Evolutionary conservation across 2,888 invertebrate species (phyloP).

Genomic region (Diploptera punctata): DNA sequence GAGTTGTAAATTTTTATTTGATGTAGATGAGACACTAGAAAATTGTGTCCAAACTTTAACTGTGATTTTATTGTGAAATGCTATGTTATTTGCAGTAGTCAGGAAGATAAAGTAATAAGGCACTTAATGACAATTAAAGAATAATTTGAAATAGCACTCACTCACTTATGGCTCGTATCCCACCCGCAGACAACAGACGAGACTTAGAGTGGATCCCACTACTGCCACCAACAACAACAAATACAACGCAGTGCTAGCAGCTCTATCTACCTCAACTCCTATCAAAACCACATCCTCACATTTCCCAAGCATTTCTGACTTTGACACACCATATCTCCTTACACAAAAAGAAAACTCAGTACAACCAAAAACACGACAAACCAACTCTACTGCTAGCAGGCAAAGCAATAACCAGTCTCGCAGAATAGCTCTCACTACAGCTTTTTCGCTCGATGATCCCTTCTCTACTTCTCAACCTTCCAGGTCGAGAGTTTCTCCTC

Average conservation of each 20-base stretch:
- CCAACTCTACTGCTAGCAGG: background rate
- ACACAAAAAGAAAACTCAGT: background rate
- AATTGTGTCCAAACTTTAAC: too few species aligned
- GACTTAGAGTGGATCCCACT: slow-evolving; percentile 25
- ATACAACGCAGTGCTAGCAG: background rate
- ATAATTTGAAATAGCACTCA: too few species aligned
- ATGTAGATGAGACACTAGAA: too few species aligned
- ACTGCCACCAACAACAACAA: background rate
- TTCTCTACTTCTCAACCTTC: background rate
- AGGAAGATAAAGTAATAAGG: too few species aligned
- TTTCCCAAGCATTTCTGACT: background rate
- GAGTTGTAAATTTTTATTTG: too few species aligned
- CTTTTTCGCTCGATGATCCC: slow-evolving; percentile 24
- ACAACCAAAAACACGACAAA: background rate
- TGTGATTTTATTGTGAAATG: too few species aligned
- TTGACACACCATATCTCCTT: slow-evolving; percentile 10
- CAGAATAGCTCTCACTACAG: slow-evolving; percentile 26
- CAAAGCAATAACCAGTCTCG: slow-evolving; percentile 10
- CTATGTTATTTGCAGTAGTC: too few species aligned
- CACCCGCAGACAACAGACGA: slow-evolving; percentile 37
- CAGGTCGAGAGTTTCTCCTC: background rate
- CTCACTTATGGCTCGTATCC: slow-evolving; percentile 21
- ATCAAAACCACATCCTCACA: background rate
- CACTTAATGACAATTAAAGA: too few species aligned
- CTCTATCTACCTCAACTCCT: background rate